A percentile compares a stretch with the other conserved stretches of the same genome.
These are phyloP conservation scores for Neostethus bicornis DNA, from an alignment of 2,797 vertebrate species.

Conservation along the genomic window DNA sequence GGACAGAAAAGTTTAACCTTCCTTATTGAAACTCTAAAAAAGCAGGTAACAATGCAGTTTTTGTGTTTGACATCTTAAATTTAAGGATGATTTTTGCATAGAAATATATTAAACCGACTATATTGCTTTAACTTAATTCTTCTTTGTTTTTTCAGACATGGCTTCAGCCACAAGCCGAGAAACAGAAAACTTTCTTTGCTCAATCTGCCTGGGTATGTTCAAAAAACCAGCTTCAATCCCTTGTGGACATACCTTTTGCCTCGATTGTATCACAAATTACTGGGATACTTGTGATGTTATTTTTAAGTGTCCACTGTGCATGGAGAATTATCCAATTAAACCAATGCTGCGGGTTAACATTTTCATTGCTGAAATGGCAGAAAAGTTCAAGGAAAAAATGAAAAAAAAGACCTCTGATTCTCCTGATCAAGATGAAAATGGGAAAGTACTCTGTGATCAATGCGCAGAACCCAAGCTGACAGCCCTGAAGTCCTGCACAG, in stretches of 20 bases:
- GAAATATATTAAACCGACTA: not conserved
- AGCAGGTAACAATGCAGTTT: slow-evolving; percentile 32
- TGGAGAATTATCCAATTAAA: slow-evolving; percentile 4
- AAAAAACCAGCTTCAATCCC: slow-evolving; percentile 51
- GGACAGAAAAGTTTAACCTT: accelerated
- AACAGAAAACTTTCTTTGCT: slow-evolving; percentile 40
- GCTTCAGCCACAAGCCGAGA: slow-evolving; percentile 24
- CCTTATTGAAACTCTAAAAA: not conserved
- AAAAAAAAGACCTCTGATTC: accelerated
- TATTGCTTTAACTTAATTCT: not conserved
- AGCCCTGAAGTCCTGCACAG: slow-evolving; percentile 68
- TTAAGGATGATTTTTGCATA: too few relatives aligned
- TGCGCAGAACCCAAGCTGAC: slow-evolving; percentile 35
- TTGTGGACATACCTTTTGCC: slow-evolving; percentile 68
- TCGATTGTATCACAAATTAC: slow-evolving; percentile 40
- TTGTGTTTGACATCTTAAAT: not conserved
- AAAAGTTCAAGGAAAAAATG: not conserved
- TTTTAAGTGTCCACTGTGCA: slow-evolving; percentile 57
- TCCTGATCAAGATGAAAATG: slow-evolving; percentile 19
- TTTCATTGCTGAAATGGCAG: slow-evolving; percentile 39
- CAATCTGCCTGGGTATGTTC: slow-evolving; percentile 62
- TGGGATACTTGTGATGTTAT: slow-evolving; percentile 12
- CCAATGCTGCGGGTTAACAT: slow-evolving; percentile 53
- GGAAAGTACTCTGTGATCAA: slow-evolving; percentile 45
- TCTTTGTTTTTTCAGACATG: too few relatives aligned